A percentile compares a stretch with the other conserved stretches of the same genome.
phyloP scores from a whole-genome alignment of 2,113 vertebrate species.

The Leucoraja erinaceus region DNA sequence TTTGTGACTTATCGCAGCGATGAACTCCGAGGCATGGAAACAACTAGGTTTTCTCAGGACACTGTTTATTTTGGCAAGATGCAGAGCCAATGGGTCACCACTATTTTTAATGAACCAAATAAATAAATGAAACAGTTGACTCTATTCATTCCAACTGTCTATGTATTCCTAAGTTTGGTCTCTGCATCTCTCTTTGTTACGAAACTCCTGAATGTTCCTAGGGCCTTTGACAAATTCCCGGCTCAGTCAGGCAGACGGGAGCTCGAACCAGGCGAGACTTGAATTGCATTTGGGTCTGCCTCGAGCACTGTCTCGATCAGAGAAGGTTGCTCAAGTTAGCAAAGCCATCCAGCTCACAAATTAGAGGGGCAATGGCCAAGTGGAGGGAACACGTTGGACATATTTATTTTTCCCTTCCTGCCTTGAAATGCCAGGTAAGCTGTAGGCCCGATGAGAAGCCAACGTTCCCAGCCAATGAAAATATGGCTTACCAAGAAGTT shows the following conservation, averaged over 20 bases:
- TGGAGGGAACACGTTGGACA: neutral
- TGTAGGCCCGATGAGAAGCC: neutral
- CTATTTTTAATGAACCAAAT: slow-evolving; percentile 14
- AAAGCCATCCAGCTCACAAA: neutral
- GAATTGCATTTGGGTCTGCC: too few relatives aligned
- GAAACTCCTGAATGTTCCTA: neutral
- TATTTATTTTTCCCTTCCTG: neutral
- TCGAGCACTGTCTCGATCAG: neutral
- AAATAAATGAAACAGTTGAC: neutral
- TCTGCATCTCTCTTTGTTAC: neutral
- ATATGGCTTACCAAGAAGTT: neutral
- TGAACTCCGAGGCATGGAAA: neutral
- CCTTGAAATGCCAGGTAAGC: neutral
- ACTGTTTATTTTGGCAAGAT: slow-evolving; percentile 17
- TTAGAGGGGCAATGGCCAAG: neutral
- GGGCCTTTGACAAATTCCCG: neutral
- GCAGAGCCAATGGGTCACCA: neutral
- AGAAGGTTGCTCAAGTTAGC: neutral
- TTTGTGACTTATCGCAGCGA: neutral
- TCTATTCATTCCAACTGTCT: slow-evolving; percentile 5
- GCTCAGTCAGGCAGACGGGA: neutral
- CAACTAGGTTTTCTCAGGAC: slow-evolving; percentile 9
- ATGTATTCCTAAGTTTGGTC: neutral
- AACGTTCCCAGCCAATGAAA: neutral
- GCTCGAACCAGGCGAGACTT: too few relatives aligned